Conservation (phyloP, 2,888 invertebrate genomes). For the Zootermopsis nevadensis region DNA sequence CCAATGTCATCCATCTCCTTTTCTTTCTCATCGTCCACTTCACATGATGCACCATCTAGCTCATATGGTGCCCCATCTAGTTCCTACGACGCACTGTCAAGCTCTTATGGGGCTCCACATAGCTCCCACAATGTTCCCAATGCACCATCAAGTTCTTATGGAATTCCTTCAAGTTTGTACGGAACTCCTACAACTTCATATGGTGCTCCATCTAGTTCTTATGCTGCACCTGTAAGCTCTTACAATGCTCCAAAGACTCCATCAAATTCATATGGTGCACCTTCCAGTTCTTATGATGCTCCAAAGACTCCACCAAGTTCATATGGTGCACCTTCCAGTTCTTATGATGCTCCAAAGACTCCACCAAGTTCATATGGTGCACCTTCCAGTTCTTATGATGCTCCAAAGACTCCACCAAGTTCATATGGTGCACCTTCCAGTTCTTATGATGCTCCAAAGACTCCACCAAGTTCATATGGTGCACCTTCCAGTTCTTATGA, state of each 20-base stretch:
- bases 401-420: conserved; percentile 60
- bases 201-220: conserved; percentile 45
- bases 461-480: conserved; percentile 48
- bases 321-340: conserved; percentile 52
- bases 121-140: background rate
- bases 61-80: conserved; percentile 54
- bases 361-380: conserved; percentile 54
- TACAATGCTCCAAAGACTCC: conserved; percentile 52
- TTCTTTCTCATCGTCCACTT: background rate
- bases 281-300: conserved; percentile 52
- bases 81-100: conserved; percentile 55
- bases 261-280: conserved; percentile 46
- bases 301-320: conserved; percentile 53
- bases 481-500: conserved; percentile 48
- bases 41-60: conserved; percentile 43
- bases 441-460: conserved; percentile 51
- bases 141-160: background rate
- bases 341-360: conserved; percentile 48
- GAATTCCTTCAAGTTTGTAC: conserved; percentile 26
- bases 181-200: conserved; percentile 27
- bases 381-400: conserved; percentile 52
- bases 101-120: conserved; percentile 57
- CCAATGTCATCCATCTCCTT: background rate
- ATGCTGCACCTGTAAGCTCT: conserved; percentile 50
- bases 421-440: conserved; percentile 54